phyloP scores from a whole-genome alignment of 2,113 vertebrate genomes.

The Anarrhichthys ocellatus region DNA sequence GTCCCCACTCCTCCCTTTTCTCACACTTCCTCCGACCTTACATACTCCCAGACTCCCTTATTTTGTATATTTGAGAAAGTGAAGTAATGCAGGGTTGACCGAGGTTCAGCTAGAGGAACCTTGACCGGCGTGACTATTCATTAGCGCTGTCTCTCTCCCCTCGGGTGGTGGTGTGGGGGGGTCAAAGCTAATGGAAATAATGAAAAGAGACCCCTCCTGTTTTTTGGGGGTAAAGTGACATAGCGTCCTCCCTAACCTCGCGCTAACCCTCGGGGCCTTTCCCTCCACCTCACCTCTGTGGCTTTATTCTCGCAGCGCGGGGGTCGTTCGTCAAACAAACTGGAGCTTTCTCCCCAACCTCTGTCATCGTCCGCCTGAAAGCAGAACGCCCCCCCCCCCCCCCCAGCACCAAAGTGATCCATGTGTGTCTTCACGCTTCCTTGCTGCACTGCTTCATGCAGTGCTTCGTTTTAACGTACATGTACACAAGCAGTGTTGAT shows the following conservation, averaged over 20 bases:
- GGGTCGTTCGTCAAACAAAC: constrained; percentile 61
- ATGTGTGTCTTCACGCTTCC: constrained; percentile 14
- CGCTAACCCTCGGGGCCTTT: constrained; percentile 38
- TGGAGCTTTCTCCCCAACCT: constrained; percentile 39
- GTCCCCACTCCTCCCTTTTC: background rate
- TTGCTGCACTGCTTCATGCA: background rate
- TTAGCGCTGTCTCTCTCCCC: constrained; percentile 34
- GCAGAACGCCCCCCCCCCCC: constrained; percentile 1
- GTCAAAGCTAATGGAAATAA: constrained; percentile 45
- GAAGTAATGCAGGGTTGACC: constrained; percentile 28
- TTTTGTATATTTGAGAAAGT: constrained; percentile 39
- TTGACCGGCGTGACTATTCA: constrained; percentile 60
- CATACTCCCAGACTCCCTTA: background rate
- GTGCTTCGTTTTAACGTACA: background rate
- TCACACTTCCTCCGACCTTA: background rate
- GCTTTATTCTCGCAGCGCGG: constrained; percentile 41
- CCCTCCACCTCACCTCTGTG: constrained; percentile 51
- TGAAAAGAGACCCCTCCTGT: constrained; percentile 30
- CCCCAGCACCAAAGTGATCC: constrained; percentile 6
- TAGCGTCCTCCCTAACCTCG: constrained; percentile 43
- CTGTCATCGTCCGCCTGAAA: constrained; percentile 33
- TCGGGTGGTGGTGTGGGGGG: background rate
- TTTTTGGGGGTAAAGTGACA: constrained; percentile 37
- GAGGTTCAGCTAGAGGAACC: constrained; percentile 36
- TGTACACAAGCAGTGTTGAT: background rate